Percentiles rank a stretch among this genome's conserved stretches.
Evolutionary conservation across 2,113 vertebrate genomes (phyloP).

Genomic region (Paedocypris sp.): DNA sequence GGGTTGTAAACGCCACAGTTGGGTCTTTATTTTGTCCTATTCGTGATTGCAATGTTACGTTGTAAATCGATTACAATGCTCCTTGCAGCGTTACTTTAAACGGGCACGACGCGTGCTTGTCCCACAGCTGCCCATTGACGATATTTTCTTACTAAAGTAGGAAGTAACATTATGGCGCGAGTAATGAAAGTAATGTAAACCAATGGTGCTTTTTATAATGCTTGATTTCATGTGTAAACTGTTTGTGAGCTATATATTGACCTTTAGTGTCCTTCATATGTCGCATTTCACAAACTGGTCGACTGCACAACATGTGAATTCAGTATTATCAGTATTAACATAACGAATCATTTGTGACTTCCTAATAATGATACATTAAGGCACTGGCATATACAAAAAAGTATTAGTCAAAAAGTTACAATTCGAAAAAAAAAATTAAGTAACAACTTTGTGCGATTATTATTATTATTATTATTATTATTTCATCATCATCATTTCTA

Average conservation of each 20-base stretch:
- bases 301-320: not conserved
- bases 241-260: constrained; percentile 35
- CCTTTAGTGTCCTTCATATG: constrained; percentile 55
- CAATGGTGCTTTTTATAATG: not conserved
- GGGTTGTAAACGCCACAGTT: no score
- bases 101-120: not conserved
- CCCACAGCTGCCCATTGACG: not conserved
- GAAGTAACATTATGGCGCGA: not conserved
- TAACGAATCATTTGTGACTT: not conserved
- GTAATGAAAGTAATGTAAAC: not conserved
- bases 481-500: no score
- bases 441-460: no score
- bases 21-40: no score
- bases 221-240: not conserved
- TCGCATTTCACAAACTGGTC: constrained; percentile 13
- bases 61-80: not conserved
- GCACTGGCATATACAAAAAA: no score
- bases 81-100: not conserved
- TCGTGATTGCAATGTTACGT: constrained; percentile 15
- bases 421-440: no score
- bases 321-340: not conserved
- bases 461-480: no score
- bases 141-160: not conserved
- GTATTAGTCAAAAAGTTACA: no score
- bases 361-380: not conserved